These are phyloP conservation scores for Aspidiotus rigidus DNA, from an alignment of 2,888 invertebrate species.

Conservation along the genomic window DNA sequence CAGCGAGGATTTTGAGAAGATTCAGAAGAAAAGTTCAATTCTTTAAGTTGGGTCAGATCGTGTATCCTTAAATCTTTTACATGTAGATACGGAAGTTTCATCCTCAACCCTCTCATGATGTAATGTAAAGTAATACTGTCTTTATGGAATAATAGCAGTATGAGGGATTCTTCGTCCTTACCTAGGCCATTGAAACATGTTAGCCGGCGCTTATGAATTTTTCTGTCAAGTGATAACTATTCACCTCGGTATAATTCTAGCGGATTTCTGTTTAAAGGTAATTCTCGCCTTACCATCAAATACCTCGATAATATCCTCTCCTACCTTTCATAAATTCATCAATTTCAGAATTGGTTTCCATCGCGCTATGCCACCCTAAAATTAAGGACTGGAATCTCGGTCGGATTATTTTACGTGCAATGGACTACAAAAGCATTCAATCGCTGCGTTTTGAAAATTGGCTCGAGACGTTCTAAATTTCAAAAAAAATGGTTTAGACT, in stretches of 20 bases:
- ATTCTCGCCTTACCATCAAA: not conserved
- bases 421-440: constrained; percentile 76
- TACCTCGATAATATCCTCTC: not conserved
- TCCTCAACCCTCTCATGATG: no score
- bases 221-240: not conserved
- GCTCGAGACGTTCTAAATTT: constrained; percentile 53
- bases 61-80: no score
- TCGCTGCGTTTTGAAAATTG: constrained; percentile 64
- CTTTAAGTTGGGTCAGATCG: no score
- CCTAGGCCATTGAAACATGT: not conserved
- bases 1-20: no score
- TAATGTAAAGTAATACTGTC: no score
- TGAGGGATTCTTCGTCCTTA: no score
- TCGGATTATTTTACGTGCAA: constrained; percentile 60
- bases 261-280: not conserved
- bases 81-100: no score
- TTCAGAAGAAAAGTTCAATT: no score
- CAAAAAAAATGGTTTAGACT: constrained; percentile 63
- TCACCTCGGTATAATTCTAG: not conserved
- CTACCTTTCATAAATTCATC: not conserved
- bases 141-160: no score
- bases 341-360: constrained; percentile 70
- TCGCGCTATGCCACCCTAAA: constrained; percentile 70
- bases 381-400: constrained; percentile 63
- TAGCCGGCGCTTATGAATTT: not conserved